Base-by-base conservation (phyloP, 2,888 invertebrate genomes). In the Cephalotes varians region DNA sequence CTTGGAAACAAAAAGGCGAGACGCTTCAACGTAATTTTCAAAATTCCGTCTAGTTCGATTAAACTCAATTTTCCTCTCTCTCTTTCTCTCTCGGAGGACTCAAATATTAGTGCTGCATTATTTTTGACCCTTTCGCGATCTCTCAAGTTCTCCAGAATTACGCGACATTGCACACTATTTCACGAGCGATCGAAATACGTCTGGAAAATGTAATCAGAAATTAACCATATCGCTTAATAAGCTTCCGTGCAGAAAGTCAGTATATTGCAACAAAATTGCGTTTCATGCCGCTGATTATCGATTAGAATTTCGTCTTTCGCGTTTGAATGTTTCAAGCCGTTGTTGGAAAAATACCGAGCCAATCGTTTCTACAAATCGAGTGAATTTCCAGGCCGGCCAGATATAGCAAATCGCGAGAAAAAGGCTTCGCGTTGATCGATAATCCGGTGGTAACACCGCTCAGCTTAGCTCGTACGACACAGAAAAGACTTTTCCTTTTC, bases 351-450 rank as follows among this genome's bases (percentile, higher is more conserved):
- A 73, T 31, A 49, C 62, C 67, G 47, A 56, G n/a, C 49, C 34
- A 58, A 34, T 49, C 73, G 81, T 54, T 81, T 74, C 47, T 51
- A 54, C 81, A 81, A 82, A 80, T 82, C 83, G 86, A 86, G 80
- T 81, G 79, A 79, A 81, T 88, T 84, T 79, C 79, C 82, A 84
- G 71, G 86, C 81, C 69, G 82, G 80, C 64, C n/a, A 86, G 64
- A 67, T 82, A 67, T 74, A 71, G 64, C 77, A 67, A 86, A 86
- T 88, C 81, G 85, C 54, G 71, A 56, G 82, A 84, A 88, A 86
- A 84, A 69, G 81, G 74, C 74, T 88, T 85, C 51, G 37, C 74
- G 34, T 58, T 64, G 82, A 88, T 86, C 88, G 86, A 85, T 86
- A 83, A 69, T 81, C 74, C 58, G 56, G 21, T 47, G 56, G 71